Evolutionary conservation across 2,888 invertebrate genomes (phyloP), one percentile per base, ranked within the genome.

Genomic region (Meteorus colon): DNA sequence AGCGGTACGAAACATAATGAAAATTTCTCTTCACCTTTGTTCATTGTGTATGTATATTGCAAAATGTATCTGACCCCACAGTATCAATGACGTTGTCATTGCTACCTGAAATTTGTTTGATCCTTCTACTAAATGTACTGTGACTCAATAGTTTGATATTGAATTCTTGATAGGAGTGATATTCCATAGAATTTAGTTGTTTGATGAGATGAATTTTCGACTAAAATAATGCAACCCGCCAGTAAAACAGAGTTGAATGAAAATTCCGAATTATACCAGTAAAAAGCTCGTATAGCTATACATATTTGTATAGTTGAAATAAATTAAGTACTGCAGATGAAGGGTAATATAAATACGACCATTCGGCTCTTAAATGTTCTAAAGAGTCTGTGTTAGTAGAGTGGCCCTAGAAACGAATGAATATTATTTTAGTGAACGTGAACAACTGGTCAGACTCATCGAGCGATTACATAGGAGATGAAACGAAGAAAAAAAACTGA

Each of bases 401-500:
- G 19, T 55, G 19, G 19, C 19, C n/a, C 55, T 8, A 55, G 55
- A 19, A 55, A 55, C 19, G 55, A 55, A 55, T 55, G 10, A 19
- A 19, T 6, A 55, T 55, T 55, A 55, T 55, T 19, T 4, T 19
- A 8, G 55, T 55, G 55, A 55, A 19, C 2, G 19, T 19, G 19
- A 55, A 55, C n/a, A 55, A 55, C 55, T 24, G 55, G 55, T 24
- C 55, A 41, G 41, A 55, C 55, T 55, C 55, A 19, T 55, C 4
- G 19, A 55, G 24, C 55, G 24, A 19, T 55, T 55, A 19, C n/a
- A 55, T 4, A 55, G n/a, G 6, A 55, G 55, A 55, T 55, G 19
- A 8, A 55, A 55, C 19, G 19, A 19, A 55, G n/a, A 55, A 10
- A 12, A 41, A 41, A 8, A 34, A 34, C 24, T 1, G 34, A 41